Base-by-base conservation (phyloP, 1,140 invertebrate species). In the Drosophila persimilis region DNA sequence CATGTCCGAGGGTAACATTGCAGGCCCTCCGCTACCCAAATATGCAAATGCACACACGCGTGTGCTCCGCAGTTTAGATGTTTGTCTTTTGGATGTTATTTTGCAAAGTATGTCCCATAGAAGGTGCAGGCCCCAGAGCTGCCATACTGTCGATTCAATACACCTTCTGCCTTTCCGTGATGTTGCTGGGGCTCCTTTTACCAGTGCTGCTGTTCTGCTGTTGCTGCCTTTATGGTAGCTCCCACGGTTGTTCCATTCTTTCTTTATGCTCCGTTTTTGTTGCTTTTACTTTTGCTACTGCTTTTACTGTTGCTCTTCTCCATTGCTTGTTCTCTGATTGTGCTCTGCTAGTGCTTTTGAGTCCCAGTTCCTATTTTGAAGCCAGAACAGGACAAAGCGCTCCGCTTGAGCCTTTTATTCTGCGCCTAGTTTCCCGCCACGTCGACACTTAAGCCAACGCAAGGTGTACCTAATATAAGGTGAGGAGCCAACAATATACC, bases 351-450 rank as follows among this genome's bases (percentile, higher is more conserved):
- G 17, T 46, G 44, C 15, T 17, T 46, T 20, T 7, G 17, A 15
- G 7, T 17, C 20, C 24, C 7, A 17, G 29, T 51, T 54, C 29
- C 2, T 11, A 5, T 31, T 67, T 66, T 66, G 11, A 39, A 5
- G 15, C 43, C 41, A 26, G 26, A 63, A 15, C 17, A 22, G 26
- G 41, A 46, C 53, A 63, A 58, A 26, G 50, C 60, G 51, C 17
- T 51, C 45, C 55, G 35, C 59, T 55, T 66, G 67, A 75, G 62
- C 72, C 73, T 54, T 67, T 67, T 66, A 66, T 67, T 60, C 41
- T 31, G 71, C 47, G 47, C 31, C 43, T 17, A 44, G 71, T 66
- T 54, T 46, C 29, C 29, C 46, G 13, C 50, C 45, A 17, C 43
- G 22, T 46, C 59, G 22, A 60, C 72, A 56, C 70, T 67, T 75